These are phyloP conservation scores for Pavo muticus DNA, from an alignment of 2,113 vertebrate species.

Conservation along the genomic window DNA sequence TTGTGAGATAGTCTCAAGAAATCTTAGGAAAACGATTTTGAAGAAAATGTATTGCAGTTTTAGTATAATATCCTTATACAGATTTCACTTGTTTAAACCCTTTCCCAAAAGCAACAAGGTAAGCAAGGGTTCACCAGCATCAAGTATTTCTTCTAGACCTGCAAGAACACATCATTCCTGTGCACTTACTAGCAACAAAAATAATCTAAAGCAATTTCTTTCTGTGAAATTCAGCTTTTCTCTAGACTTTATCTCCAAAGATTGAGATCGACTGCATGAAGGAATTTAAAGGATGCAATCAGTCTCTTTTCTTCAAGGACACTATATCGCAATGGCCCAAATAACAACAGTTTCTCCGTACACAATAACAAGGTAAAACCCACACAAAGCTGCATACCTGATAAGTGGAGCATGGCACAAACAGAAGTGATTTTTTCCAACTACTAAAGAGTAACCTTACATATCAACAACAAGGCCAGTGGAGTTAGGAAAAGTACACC, in stretches of 20 bases:
- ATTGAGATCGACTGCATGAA: background rate
- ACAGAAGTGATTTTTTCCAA: background rate
- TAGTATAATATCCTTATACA: background rate
- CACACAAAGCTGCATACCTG: background rate
- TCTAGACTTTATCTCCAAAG: background rate
- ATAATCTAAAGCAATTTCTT: background rate
- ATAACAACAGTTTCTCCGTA: background rate
- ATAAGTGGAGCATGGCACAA: background rate
- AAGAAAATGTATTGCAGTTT: background rate
- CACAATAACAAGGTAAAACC: background rate
- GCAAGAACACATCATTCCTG: background rate
- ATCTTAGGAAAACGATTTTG: background rate
- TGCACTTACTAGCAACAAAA: background rate
- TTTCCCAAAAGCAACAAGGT: background rate
- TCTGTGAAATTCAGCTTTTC: constrained; percentile 12
- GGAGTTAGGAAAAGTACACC: background rate
- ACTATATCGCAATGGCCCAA: background rate
- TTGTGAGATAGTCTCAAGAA: background rate
- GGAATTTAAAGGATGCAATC: background rate
- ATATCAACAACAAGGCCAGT: background rate
- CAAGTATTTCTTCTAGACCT: background rate
- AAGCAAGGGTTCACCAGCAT: background rate
- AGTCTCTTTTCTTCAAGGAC: background rate
- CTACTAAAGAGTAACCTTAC: background rate
- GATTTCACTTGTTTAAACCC: background rate